Percentiles rank a stretch among this genome's conserved stretches.
phyloP scores from a whole-genome alignment of 1,140 invertebrate genomes.

The Bombus superbus region DNA sequence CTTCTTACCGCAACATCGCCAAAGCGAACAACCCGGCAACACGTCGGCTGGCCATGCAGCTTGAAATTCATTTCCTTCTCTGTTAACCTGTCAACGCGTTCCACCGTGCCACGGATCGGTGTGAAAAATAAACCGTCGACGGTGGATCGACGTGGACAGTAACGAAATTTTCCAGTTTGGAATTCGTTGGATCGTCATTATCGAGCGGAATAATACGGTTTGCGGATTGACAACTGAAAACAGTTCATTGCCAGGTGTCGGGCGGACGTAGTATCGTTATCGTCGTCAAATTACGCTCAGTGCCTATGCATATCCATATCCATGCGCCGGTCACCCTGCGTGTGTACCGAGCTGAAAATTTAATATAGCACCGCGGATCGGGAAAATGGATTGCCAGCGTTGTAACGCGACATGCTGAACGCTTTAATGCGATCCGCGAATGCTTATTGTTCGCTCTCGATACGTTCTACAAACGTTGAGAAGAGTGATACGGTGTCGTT shows the following conservation, averaged over 20 bases:
- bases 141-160: background rate
- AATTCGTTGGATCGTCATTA: slow-evolving; percentile 29
- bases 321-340: background rate
- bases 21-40: background rate
- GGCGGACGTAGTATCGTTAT: slow-evolving; percentile 40
- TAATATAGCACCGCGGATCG: slow-evolving; percentile 24
- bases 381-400: slow-evolving; percentile 27
- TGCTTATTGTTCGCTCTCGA: slow-evolving; percentile 33
- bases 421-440: slow-evolving; percentile 32
- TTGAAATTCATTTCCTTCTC: background rate
- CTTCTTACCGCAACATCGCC: background rate
- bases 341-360: slow-evolving; percentile 51
- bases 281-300: slow-evolving; percentile 32
- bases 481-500: background rate
- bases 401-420: slow-evolving; percentile 8
- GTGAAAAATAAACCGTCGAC: slow-evolving; percentile 23
- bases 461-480: background rate
- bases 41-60: background rate
- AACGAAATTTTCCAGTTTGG: slow-evolving; percentile 21
- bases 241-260: slow-evolving; percentile 47
- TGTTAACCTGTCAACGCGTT: background rate
- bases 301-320: slow-evolving; percentile 38
- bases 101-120: background rate
- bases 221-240: slow-evolving; percentile 42
- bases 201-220: slow-evolving; percentile 32